Evolutionary conservation across 2,113 vertebrate genomes (phyloP).

Genomic region (Rhinogobius similis): DNA sequence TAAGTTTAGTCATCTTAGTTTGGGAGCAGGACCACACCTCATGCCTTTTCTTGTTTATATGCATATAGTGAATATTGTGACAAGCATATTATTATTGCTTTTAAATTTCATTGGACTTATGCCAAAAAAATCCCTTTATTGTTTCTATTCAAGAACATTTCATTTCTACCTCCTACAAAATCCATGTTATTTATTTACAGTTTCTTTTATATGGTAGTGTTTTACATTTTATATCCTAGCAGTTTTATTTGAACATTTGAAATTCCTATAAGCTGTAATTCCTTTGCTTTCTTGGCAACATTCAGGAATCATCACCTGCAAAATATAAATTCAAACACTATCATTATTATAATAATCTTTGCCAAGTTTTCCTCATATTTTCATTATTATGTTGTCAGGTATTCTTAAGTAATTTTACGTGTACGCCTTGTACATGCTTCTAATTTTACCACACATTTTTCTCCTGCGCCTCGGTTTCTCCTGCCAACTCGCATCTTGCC

Average conservation of each 20-base stretch:
- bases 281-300: not conserved
- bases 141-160: not conserved
- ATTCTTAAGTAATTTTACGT: not conserved
- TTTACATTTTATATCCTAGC: not conserved
- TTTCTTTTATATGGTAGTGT: not conserved
- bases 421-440: not conserved
- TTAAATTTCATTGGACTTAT: not conserved
- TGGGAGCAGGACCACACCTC: too few species aligned
- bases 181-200: not conserved
- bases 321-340: not conserved
- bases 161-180: not conserved
- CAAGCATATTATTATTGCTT: too few species aligned
- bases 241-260: not conserved
- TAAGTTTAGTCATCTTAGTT: too few species aligned
- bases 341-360: not conserved
- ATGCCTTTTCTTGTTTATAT: too few species aligned
- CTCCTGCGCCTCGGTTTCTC: constrained; percentile 30
- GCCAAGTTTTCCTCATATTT: not conserved
- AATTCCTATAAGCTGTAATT: not conserved
- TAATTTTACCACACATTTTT: constrained; percentile 14
- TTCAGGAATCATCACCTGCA: not conserved
- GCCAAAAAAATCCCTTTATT: not conserved
- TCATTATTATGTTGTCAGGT: not conserved
- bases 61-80: not conserved
- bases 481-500: constrained; percentile 20